phyloP scores from a whole-genome alignment of 2,797 vertebrate genomes.

The Enteromius treurensis region DNA sequence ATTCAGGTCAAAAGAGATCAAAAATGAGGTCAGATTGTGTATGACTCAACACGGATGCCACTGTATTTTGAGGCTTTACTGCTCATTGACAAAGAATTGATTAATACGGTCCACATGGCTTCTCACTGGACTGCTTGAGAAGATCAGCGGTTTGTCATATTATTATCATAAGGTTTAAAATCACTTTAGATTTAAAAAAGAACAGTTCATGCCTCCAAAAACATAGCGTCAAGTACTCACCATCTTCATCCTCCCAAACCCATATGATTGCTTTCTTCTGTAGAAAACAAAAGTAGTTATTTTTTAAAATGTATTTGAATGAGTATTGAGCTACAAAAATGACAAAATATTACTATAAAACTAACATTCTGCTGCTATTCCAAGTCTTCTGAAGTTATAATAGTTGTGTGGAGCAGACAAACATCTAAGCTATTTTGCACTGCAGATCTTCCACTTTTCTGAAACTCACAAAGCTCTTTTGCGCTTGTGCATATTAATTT shows the following conservation, averaged over 20 bases:
- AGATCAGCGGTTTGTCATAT: background rate
- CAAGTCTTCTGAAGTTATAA: background rate
- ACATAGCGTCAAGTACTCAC: background rate
- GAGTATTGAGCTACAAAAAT: background rate
- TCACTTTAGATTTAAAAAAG: background rate
- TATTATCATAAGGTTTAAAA: background rate
- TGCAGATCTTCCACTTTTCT: background rate
- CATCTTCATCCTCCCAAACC: background rate
- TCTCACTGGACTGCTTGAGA: background rate
- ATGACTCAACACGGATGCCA: background rate
- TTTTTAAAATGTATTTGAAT: background rate
- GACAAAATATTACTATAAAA: background rate
- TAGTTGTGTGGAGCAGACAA: background rate
- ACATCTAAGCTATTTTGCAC: background rate
- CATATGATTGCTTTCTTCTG: background rate
- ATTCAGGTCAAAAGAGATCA: background rate
- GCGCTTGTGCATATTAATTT: background rate
- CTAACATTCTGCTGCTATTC: too few relatives aligned
- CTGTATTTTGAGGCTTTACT: background rate
- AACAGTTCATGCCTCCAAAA: background rate
- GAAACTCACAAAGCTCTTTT: background rate
- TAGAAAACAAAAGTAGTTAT: background rate
- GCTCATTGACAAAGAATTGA: background rate
- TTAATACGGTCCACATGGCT: background rate
- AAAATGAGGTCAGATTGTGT: background rate